phyloP scores from a whole-genome alignment of 2,888 invertebrate genomes.

The Alloscopus bannaensis region DNA sequence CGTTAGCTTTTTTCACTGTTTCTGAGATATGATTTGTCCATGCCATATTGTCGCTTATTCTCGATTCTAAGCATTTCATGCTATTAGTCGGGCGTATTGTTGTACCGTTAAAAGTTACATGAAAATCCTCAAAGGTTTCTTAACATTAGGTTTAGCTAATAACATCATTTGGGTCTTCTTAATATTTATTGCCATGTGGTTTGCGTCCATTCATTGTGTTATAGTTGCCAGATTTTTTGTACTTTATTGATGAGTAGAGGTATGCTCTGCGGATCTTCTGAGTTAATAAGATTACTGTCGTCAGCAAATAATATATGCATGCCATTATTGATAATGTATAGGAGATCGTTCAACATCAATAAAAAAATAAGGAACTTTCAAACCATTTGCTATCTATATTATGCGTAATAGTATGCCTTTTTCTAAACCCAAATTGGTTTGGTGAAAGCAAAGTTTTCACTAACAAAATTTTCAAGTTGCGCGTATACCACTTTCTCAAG shows the following conservation, averaged over 20 bases:
- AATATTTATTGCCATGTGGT: conserved; percentile 46
- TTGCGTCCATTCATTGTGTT: conserved; percentile 28
- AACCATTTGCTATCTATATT: conserved; percentile 51
- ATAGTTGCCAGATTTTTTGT: conserved; percentile 5
- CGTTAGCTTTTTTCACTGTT: neutral
- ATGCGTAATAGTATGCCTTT: conserved; percentile 16
- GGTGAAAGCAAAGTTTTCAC: neutral
- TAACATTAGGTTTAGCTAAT: conserved; percentile 25
- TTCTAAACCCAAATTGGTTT: conserved; percentile 45
- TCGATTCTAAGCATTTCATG: conserved; percentile 8
- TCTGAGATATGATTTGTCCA: conserved; percentile 8
- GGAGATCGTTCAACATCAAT: conserved; percentile 42
- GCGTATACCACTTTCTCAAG: conserved; percentile 11
- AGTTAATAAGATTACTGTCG: conserved; percentile 17
- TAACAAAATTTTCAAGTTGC: neutral
- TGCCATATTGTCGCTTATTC: conserved; percentile 1
- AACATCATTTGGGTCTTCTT: conserved; percentile 51
- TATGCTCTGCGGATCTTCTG: conserved; percentile 17
- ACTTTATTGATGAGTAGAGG: conserved; percentile 4
- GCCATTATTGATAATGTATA: neutral
- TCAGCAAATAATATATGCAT: conserved; percentile 33
- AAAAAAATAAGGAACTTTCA: conserved; percentile 31
- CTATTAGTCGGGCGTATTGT: neutral
- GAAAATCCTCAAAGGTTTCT: neutral
- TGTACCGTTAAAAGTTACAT: neutral